A percentile compares a stretch with the other conserved stretches of the same genome.
These are phyloP conservation scores for Ciconia maguari DNA, from an alignment of 2,113 vertebrate genomes.

Conservation along the genomic window DNA sequence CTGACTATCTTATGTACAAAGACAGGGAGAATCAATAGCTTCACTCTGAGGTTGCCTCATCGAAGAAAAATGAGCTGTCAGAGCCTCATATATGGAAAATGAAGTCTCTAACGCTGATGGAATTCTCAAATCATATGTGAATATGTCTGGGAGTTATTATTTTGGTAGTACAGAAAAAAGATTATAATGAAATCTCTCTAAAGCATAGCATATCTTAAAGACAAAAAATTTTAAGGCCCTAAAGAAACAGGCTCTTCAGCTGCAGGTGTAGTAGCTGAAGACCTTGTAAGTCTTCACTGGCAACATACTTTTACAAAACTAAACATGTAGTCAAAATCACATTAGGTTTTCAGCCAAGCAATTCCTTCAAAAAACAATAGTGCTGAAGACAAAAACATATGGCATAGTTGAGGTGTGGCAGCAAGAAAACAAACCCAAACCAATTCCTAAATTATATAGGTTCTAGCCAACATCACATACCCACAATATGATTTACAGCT, in stretches of 20 bases:
- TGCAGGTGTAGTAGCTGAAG: background rate
- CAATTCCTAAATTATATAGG: background rate
- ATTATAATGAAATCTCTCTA: background rate
- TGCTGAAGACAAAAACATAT: background rate
- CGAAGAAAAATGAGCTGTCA: background rate
- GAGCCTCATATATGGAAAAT: background rate
- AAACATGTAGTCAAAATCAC: background rate
- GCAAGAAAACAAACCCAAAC: background rate
- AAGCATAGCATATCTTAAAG: background rate
- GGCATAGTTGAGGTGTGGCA: background rate
- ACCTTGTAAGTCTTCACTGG: background rate
- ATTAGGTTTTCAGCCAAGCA: background rate
- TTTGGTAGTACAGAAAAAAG: background rate
- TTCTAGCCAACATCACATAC: background rate
- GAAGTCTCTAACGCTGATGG: background rate
- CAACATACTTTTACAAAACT: background rate
- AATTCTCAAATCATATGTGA: background rate
- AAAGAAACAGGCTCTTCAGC: background rate
- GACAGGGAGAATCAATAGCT: background rate
- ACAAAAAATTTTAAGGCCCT: background rate
- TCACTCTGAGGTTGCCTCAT: background rate
- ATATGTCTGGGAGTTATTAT: background rate
- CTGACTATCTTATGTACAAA: background rate
- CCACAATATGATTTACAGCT: constrained; percentile 7
- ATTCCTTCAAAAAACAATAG: background rate